A percentile compares a stretch with the other conserved stretches of the same genome.
phyloP scores from a whole-genome alignment of 2,113 vertebrate species.

The Poeciliopsis retropinna region DNA sequence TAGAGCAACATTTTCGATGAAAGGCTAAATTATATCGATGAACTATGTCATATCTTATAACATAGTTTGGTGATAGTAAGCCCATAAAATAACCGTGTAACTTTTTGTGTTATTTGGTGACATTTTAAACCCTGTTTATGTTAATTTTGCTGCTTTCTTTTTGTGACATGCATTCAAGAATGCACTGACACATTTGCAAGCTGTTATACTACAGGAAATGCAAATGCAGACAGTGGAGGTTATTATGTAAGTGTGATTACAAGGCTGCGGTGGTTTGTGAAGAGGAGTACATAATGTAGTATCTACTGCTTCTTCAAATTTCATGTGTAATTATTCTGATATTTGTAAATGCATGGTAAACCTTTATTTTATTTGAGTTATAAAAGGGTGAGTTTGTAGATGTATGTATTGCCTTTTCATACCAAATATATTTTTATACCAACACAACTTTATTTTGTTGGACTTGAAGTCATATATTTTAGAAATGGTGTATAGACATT shows the following conservation, averaged over 20 bases:
- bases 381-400: background rate
- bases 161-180: background rate
- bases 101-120: background rate
- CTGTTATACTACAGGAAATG: constrained; percentile 40
- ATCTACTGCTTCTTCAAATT: constrained; percentile 3
- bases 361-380: background rate
- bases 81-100: background rate
- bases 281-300: constrained; percentile 8
- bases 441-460: background rate
- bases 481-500: too few species aligned
- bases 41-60: background rate
- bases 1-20: too few species aligned
- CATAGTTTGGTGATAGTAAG: background rate
- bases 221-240: constrained; percentile 34
- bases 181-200: background rate
- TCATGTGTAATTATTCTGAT: background rate
- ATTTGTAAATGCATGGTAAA: background rate
- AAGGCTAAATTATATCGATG: background rate
- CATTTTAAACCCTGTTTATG: background rate
- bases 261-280: constrained; percentile 53
- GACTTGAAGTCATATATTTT: too few species aligned
- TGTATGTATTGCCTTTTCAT: background rate
- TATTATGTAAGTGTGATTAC: constrained; percentile 24
- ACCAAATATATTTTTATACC: background rate
- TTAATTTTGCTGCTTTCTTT: constrained; percentile 1